Base-by-base conservation (phyloP, 2,797 vertebrate genomes). In the Sarcophilus harrisii region DNA sequence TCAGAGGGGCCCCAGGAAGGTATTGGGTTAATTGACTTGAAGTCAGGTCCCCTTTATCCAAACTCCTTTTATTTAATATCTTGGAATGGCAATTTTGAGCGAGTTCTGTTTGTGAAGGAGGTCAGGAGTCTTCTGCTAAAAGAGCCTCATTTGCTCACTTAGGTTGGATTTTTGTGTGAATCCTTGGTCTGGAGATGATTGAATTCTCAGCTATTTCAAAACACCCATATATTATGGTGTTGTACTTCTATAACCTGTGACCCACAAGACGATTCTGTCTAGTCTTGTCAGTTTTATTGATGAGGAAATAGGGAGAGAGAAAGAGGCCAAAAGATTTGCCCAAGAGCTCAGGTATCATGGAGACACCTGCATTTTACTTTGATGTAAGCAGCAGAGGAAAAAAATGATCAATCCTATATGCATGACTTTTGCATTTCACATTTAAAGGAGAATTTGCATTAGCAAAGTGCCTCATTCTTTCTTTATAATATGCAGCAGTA, bases 1-100 rank as follows among this genome's bases (percentile, higher is more conserved):
- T 81, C 24, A 9, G 24, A 4, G 45, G 73, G 10, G 2, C 73
- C 73, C 38, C 73, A 12, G 38, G 11, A 11, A 87, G 38, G 3
- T 49, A 49, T 49, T 27, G 45, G 21, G 9, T 87, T 81, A 81
- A 81, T 81, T 11, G 38, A 45, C 21, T 12, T 27, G 24, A 49
- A 87, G 38, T 87, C 38, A 49, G 24, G 38, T 87, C 21, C 38
- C 9, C 9, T 27, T 10, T 24, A 45, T 38, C 38, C 24, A 18
- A 8, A 81, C 38, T 49, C 10, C 73, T 11, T 87, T 87, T 12
- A 81, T 91, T 96, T 95, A 94, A 32, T 92, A 55, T 57, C 90
- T 59, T 93, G 54, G 92, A 94, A 87, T 73, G 81, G 27, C 49
- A 94, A 32, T 92, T 91, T 13, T 93, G 58, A 95, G 93, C 91